A percentile compares a stretch with the other conserved stretches of the same genome.
phyloP scores from a whole-genome alignment of 2,888 invertebrate genomes.

The Pseudeuparius sepicola region DNA sequence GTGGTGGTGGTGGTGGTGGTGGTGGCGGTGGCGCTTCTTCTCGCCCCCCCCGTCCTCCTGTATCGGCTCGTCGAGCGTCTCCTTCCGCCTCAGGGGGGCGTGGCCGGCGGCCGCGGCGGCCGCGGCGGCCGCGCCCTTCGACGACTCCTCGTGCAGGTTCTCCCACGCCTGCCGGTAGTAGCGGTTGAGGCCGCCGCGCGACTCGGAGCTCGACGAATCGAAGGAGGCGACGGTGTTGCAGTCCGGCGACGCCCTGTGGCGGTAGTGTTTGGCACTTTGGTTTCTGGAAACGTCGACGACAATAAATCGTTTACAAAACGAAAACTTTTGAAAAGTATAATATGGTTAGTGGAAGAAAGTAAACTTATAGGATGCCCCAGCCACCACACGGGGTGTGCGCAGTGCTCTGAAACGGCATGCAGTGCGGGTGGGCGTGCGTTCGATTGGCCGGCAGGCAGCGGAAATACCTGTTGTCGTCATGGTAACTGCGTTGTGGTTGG shows the following conservation, averaged over 20 bases:
- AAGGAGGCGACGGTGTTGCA: constrained; percentile 86
- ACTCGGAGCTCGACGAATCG: constrained; percentile 80
- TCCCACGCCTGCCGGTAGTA: constrained; percentile 92
- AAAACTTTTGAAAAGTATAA: too few relatives aligned
- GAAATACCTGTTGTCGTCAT: too few relatives aligned
- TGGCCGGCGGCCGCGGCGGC: constrained; percentile 38
- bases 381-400: too few relatives aligned
- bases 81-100: constrained; percentile 55
- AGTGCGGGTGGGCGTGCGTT: constrained; percentile 18
- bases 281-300: constrained; percentile 54
- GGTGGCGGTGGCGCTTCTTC: constrained; percentile 63
- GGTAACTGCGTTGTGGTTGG: too few relatives aligned
- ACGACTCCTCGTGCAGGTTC: constrained; percentile 74
- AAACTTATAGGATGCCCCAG: too few relatives aligned
- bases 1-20: constrained; percentile 67
- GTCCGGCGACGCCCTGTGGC: constrained; percentile 81
- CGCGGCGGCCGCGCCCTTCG: constrained; percentile 39
- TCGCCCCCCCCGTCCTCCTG: constrained; percentile 47
- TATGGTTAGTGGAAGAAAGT: too few relatives aligned
- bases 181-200: constrained; percentile 66
- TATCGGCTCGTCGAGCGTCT: constrained; percentile 62
- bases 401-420: too few relatives aligned
- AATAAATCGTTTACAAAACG: too few relatives aligned
- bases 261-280: constrained; percentile 76
- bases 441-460: too few relatives aligned